Evolutionary conservation across 1,140 invertebrate genomes (phyloP).

Genomic region (Eciton burchellii): DNA sequence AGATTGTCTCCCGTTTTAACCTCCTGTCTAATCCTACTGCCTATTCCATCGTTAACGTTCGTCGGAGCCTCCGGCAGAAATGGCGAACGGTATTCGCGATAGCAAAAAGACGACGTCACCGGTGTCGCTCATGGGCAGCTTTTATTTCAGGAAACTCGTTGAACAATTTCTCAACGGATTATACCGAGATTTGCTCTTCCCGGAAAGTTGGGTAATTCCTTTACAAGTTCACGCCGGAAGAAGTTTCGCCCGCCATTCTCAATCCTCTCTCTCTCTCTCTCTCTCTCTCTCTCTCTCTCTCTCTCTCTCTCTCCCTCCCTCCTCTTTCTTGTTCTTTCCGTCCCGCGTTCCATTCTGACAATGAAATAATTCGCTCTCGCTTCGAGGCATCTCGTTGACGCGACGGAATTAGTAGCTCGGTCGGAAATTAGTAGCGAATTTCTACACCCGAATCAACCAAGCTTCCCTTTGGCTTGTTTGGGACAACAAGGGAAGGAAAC

Average conservation of each 20-base stretch:
- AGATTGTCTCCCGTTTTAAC: slow-evolving; percentile 65
- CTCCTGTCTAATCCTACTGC: slow-evolving; percentile 58
- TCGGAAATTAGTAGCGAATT: not conserved
- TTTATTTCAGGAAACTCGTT: slow-evolving; percentile 66
- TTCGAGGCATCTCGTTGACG: slow-evolving; percentile 25
- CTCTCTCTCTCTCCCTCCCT: not conserved
- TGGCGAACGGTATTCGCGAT: slow-evolving; percentile 34
- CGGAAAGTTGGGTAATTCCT: slow-evolving; percentile 66
- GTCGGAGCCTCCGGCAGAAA: not conserved
- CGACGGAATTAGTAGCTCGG: slow-evolving; percentile 44
- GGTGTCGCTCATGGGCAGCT: slow-evolving; percentile 41
- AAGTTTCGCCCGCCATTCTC: slow-evolving; percentile 23
- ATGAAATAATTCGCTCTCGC: slow-evolving; percentile 63
- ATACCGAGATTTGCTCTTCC: slow-evolving; percentile 60
- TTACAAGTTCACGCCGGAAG: slow-evolving; percentile 55
- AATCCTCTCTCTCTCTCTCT: not conserved
- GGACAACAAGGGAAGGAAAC: not conserved
- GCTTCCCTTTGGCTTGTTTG: slow-evolving; percentile 14
- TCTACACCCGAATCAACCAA: slow-evolving; percentile 56
- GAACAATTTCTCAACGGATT: slow-evolving; percentile 70
- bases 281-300: too few species aligned
- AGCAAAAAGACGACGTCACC: slow-evolving; percentile 40
- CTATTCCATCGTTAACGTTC: slow-evolving; percentile 16
- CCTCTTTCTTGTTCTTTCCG: not conserved
- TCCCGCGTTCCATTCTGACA: not conserved